Percentiles rank a stretch among this genome's conserved stretches.
phyloP scores from a whole-genome alignment of 2,888 invertebrate species.

The Ptychoptera contaminata region DNA sequence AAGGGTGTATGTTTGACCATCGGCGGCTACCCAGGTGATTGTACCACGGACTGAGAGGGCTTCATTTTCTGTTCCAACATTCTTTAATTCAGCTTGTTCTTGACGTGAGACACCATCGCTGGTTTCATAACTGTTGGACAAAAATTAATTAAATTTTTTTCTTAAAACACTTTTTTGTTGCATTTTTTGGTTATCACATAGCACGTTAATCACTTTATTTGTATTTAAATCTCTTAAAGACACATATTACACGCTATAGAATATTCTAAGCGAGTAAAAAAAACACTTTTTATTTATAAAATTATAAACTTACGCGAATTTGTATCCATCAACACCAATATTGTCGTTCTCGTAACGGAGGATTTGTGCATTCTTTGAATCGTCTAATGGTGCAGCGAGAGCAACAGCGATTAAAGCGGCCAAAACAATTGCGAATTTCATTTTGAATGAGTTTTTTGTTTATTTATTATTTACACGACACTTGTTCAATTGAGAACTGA shows the following conservation, averaged over 20 bases:
- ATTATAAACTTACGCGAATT: conserved; percentile 33
- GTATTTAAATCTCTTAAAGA: no score
- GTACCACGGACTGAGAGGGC: conserved; percentile 30
- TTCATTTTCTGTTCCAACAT: conserved; percentile 30
- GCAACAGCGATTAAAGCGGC: conserved; percentile 20
- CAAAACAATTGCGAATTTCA: conserved; percentile 15
- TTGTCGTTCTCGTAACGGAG: conserved; percentile 33
- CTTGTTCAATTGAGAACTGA: background rate
- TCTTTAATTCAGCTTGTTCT: conserved; percentile 30
- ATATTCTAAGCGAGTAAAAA: no score
- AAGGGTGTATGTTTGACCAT: conserved; percentile 32
- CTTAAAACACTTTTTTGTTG: no score
- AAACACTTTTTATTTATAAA: no score
- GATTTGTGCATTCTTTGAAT: conserved; percentile 17
- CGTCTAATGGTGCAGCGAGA: conserved; percentile 21
- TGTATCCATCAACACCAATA: conserved; percentile 40
- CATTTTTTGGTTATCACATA: background rate
- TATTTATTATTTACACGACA: background rate
- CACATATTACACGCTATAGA: no score
- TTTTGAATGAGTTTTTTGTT: background rate
- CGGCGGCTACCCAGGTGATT: conserved; percentile 30
- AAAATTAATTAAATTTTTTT: background rate
- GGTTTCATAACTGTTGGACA: conserved; percentile 24
- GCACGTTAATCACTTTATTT: no score
- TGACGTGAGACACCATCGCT: conserved; percentile 31